phyloP scores from a whole-genome alignment of 92 coral and sea anemone species.

The Epizoanthus scotinus region DNA sequence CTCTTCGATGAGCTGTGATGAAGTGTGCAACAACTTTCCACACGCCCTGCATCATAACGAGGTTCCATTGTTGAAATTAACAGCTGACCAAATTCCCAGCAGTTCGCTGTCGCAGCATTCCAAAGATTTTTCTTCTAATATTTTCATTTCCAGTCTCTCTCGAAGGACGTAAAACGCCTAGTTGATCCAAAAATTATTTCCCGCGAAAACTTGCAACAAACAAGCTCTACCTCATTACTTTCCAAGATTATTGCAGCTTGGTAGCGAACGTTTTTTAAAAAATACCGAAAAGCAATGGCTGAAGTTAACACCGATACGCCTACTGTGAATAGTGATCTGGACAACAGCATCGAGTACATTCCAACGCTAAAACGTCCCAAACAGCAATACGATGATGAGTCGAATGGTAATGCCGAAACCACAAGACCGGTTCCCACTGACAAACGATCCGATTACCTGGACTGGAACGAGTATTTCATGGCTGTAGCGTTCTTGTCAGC shows the following conservation, averaged over 20 bases:
- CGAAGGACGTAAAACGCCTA: no score
- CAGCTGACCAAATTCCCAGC: background rate
- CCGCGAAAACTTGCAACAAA: constrained; percentile 22
- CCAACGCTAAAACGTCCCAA: constrained; percentile 17
- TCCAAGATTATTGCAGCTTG: no score
- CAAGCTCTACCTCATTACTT: no score
- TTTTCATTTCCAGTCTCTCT: constrained; percentile 1
- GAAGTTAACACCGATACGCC: background rate
- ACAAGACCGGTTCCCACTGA: background rate
- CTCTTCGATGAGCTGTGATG: constrained; percentile 36
- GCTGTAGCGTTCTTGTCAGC: constrained; percentile 98
- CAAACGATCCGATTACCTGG: constrained; percentile 79
- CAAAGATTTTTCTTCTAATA: background rate
- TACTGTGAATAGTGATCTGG: background rate
- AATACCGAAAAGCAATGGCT: background rate
- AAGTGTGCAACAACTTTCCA: constrained; percentile 45
- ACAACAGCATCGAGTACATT: constrained; percentile 1
- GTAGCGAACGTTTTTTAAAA: no score
- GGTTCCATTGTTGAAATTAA: constrained; percentile 50
- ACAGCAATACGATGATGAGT: background rate
- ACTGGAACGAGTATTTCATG: constrained; percentile 98
- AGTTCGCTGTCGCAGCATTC: constrained; percentile 12
- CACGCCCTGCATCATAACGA: constrained; percentile 84
- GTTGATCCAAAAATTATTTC: constrained; percentile 14
- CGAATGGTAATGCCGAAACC: background rate